Base-by-base conservation (phyloP, 2,113 vertebrate species). In the Naja naja region DNA sequence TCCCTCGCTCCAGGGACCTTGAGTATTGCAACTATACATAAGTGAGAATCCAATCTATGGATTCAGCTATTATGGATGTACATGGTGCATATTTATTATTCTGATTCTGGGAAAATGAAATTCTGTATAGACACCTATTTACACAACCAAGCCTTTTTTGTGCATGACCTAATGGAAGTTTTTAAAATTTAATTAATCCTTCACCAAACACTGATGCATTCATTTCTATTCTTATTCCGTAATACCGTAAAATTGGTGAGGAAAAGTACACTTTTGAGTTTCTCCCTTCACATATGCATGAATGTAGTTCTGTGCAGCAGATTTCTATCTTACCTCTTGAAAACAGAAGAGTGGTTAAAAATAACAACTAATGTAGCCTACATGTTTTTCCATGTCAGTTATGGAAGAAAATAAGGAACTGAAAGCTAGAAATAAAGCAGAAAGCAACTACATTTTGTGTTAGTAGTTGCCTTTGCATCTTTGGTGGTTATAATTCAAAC, bases 181-280 rank as follows among this genome's bases (percentile, higher is more conserved):
- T 56, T 34, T 81, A 16, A 81, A 81, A 81, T 23, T 34, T 92
- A 89, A 90, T 86, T 30, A 45, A 93, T 54, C 39, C 47, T 91
- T 8, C 8, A 25, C 2, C 47, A 58, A 45, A 47, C 7, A n/a
- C 54, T 45, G 30, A 5, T 12, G 5, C 39, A 16, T 30, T 7
- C 52, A 39, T 11, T 10, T 23, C n/a, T 30, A 4, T 16, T 14
- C 20, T 58, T 43, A 20, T 8, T 88, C 34, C 20, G 14, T n/a
- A 34, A 54, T 27, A 58, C 88, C 47, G 94, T 92, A 60, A 87
- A 96, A 90, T 0, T 23, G 69, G 47, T 58, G 89, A 30, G 39
- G 93, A 60, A 58, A 90, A 94, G n/a, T 27, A 90, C 89, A 39
- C 39, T 11, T 56, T 87, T 91, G 18, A 34, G 34, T 58, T 58